Base-by-base conservation (phyloP, 1,140 invertebrate genomes). In the Elymnias hypermnestra region DNA sequence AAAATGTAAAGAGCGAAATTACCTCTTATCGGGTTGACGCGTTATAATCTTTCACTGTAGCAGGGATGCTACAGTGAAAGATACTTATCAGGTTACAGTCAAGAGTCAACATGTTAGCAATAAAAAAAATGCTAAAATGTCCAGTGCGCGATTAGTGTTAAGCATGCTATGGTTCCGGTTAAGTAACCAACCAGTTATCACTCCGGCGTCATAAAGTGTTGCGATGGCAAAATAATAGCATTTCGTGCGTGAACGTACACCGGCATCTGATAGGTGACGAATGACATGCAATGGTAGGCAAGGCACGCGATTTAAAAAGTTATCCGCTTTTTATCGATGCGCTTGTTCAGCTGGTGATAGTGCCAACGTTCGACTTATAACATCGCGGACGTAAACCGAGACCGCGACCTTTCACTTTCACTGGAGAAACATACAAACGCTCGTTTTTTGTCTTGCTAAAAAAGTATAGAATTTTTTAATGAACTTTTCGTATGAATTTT, bases 401-500 rank as follows among this genome's bases (percentile, higher is more conserved):
- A 35, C 39, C 49, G 42, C 37, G 48, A 55, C 47, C 57, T 57
- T 53, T 53, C 42, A 61, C 57, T 61, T 61, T 61, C 57, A 44
- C 49, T 35, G 17, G 29, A 53, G 22, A 48, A 53, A 45, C 44
- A 53, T 42, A 29, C 42, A 29, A 36, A 48, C 31, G 38, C 19
- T 19, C 18, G 37, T 35, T 12, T 36, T 46, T 25, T 25, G 18
- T 15, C 15, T 33, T 43, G 26, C 28, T 39, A 29, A 19, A 19
- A 1, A 13, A 40, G 25, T 40, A 29, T 29, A 29, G 7, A 29
- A 29, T n/a, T 29, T 29, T 12, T 29, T n/a, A 12, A 3, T 21
- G 19, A 4, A 21, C 19, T 21, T 21, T 21, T 21, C 6, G 19
- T 4, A 4, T 21, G 6, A 21, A 4, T 6, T 21, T 21, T 6